Base-by-base conservation (phyloP, 1,140 invertebrate genomes). In the Xylocopa sonorina region DNA sequence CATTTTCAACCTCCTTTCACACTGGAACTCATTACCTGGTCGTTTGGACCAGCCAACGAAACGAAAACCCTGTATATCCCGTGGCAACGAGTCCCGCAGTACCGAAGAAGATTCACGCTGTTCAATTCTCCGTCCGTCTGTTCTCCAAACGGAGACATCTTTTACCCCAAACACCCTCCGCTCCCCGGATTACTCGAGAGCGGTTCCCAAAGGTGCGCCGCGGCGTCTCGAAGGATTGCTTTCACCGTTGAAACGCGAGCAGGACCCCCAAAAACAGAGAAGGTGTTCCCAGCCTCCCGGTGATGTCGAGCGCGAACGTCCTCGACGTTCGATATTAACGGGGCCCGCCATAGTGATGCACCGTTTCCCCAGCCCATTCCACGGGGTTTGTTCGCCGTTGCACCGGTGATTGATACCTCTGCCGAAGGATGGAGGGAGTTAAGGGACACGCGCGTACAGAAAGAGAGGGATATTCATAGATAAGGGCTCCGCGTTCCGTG, bases 401-500 rank as follows among this genome's bases (percentile, higher is more conserved):
- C 41, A 24, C n/a, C 29, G 27, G n/a, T 29, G 16, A 29, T 71
- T 43, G 58, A 79, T 84, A 73, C 58, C 64, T 41, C 12, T 58
- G 27, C 27, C 32, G 24, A 4, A 43, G 34, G 63, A 57, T 55
- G 57, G 46, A 78, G 46, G 50, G 53, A 71, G 58, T n/a, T 6
- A 16, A 24, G 43, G 27, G 27, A 48, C 50, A 18, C 29, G 16
- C 55, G 43, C 3, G 27, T 14, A 32, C 41, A 51, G 34, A 46
- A 48, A 24, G 60, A 58, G 69, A 84, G 57, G 64, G 78, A 66
- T 73, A 62, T 46, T n/a, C 46, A 34, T 51, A 78, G 84, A 85
- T 85, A 85, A 85, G 83, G 75, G 75, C 66, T 85, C 82, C 71
- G 69, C 82, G 75, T 81, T 82, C 72, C 67, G n/a, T n/a, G n/a